Conservation (phyloP, 2,797 vertebrate genomes). For the Sebastolobus alascanus region DNA sequence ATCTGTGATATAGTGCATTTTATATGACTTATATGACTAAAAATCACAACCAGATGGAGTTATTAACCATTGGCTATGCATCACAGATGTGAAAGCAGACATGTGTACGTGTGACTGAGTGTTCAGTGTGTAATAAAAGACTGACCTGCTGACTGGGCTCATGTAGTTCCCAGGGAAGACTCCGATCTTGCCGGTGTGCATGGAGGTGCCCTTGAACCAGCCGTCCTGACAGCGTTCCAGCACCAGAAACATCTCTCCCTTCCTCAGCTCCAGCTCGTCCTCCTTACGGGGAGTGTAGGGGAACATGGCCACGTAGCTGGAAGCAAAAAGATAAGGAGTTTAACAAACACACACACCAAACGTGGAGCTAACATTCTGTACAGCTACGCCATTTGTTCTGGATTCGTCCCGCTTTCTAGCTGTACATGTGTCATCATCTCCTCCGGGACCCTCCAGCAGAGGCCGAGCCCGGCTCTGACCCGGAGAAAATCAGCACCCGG, state of each 20-base stretch:
- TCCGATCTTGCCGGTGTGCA: conserved; percentile 98
- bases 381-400: conserved; percentile 39
- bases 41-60: not conserved
- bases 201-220: conserved; percentile 99
- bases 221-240: conserved; percentile 98
- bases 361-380: not conserved
- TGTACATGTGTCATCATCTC: conserved; percentile 61
- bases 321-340: conserved; percentile 21
- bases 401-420: conserved; percentile 17
- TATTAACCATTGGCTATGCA: not conserved
- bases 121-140: not conserved
- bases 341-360: not conserved
- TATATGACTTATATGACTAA: not conserved
- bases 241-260: conserved; percentile 98
- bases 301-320: conserved; percentile 95
- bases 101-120: not conserved
- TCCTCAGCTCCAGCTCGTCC: conserved; percentile 97
- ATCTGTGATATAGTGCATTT: not conserved
- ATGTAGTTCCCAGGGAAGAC: conserved; percentile 99
- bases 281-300: conserved; percentile 96
- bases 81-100: not conserved
- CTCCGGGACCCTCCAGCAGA: conserved; percentile 50
- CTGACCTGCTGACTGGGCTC: conserved; percentile 96
- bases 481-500: not conserved
- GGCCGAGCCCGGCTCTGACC: conserved; percentile 49